These are phyloP conservation scores for Mylabris sibirica DNA, from an alignment of 2,888 invertebrate genomes.

Conservation along the genomic window DNA sequence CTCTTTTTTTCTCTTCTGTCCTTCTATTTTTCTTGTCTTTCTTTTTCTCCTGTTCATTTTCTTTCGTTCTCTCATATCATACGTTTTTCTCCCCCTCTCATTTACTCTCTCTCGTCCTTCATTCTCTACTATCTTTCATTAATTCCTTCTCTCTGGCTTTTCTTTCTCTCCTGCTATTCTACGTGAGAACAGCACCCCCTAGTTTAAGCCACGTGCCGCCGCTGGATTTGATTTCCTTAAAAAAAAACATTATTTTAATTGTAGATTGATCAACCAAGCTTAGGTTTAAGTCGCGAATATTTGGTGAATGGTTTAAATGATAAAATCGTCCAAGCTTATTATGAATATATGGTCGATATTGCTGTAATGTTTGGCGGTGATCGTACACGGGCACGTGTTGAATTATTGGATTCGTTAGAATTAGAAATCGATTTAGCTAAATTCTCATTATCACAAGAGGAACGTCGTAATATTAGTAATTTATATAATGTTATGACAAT, in stretches of 20 bases:
- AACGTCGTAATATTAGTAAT: constrained; percentile 33
- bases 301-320: constrained; percentile 78
- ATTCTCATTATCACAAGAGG: constrained; percentile 35
- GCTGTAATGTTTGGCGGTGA: constrained; percentile 48
- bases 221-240: background rate
- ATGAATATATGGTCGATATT: constrained; percentile 54
- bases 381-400: constrained; percentile 35
- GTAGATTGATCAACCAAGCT: constrained; percentile 81
- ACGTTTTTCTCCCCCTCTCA: no score
- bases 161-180: no score
- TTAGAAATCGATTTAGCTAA: constrained; percentile 47
- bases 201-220: no score
- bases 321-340: constrained; percentile 79
- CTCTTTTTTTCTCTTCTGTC: no score
- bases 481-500: constrained; percentile 64
- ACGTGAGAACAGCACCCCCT: no score
- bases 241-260: constrained; percentile 27
- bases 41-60: no score
- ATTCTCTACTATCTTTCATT: no score
- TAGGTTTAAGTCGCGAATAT: constrained; percentile 82
- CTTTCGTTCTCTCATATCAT: no score
- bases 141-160: no score
- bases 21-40: no score
- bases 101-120: no score
- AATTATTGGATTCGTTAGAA: constrained; percentile 40